Evolutionary conservation across 2,888 invertebrate genomes (phyloP).

Genomic region (Biston betularia): DNA sequence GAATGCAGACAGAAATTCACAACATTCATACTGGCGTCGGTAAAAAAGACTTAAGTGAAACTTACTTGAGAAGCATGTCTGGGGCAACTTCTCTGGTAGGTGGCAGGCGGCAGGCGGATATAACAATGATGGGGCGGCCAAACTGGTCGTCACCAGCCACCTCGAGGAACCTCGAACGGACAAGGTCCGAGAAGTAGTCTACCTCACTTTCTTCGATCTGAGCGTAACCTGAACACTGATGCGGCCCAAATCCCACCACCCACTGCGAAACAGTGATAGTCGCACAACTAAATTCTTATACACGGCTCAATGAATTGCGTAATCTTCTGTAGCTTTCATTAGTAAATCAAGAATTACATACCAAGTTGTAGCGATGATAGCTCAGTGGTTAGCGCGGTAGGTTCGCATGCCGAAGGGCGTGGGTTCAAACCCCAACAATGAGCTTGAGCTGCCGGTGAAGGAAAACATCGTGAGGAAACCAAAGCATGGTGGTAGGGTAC

Average conservation of each 20-base stretch:
- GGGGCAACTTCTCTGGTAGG: slow-evolving; percentile 91
- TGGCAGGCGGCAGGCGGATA: slow-evolving; percentile 95
- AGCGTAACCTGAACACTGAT: neutral
- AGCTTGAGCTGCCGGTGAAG: no score
- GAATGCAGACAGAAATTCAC: neutral
- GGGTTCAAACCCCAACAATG: no score
- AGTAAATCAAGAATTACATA: neutral
- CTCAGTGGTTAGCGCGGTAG: no score
- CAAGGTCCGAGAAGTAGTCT: slow-evolving; percentile 67
- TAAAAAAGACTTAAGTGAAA: neutral
- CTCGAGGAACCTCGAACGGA: slow-evolving; percentile 79
- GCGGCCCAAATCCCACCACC: neutral
- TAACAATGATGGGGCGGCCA: slow-evolving; percentile 97
- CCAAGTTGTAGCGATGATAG: no score
- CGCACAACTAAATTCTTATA: neutral
- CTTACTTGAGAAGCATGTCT: slow-evolving; percentile 73
- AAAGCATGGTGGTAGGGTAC: no score
- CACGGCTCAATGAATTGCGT: neutral
- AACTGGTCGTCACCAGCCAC: slow-evolving; percentile 89
- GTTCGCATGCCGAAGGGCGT: no score
- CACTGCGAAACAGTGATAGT: slow-evolving; percentile 5
- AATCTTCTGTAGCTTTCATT: neutral
- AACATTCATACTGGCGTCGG: no score
- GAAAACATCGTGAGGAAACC: no score
- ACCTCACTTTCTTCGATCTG: slow-evolving; percentile 50